Conservation (phyloP, 2,113 vertebrate genomes). For the Siphamia tubifer region DNA sequence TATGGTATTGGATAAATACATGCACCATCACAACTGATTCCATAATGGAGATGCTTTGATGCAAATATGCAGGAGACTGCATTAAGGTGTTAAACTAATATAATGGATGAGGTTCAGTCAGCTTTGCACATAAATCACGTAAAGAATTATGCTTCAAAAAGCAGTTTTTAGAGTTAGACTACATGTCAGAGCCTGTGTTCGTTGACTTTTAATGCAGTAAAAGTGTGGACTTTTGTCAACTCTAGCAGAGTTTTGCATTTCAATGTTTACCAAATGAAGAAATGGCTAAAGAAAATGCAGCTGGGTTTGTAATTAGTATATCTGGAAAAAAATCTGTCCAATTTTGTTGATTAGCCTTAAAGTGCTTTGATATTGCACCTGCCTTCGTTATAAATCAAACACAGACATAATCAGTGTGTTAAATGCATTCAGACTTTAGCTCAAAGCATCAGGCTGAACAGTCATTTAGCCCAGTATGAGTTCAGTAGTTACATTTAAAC, state of each 20-base stretch:
- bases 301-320: not conserved
- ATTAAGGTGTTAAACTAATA: too few species aligned
- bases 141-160: too few species aligned
- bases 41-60: too few species aligned
- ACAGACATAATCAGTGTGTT: conserved; percentile 40
- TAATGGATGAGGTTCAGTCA: too few species aligned
- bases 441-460: conserved; percentile 10
- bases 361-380: not conserved
- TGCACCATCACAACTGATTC: too few species aligned
- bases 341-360: not conserved
- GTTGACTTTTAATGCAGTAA: too few species aligned
- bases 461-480: not conserved
- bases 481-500: not conserved
- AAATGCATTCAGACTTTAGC: conserved; percentile 34
- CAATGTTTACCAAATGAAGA: not conserved
- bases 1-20: too few species aligned
- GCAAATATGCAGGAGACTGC: too few species aligned
- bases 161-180: too few species aligned
- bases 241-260: not conserved
- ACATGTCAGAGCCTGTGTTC: too few species aligned
- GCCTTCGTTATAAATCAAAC: conserved; percentile 31
- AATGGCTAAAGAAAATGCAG: not conserved
- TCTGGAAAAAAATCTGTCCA: not conserved
- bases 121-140: too few species aligned
- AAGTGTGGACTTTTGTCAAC: not conserved